Base-by-base conservation (phyloP, 2,888 invertebrate genomes). In the Drosophila buzzatii region DNA sequence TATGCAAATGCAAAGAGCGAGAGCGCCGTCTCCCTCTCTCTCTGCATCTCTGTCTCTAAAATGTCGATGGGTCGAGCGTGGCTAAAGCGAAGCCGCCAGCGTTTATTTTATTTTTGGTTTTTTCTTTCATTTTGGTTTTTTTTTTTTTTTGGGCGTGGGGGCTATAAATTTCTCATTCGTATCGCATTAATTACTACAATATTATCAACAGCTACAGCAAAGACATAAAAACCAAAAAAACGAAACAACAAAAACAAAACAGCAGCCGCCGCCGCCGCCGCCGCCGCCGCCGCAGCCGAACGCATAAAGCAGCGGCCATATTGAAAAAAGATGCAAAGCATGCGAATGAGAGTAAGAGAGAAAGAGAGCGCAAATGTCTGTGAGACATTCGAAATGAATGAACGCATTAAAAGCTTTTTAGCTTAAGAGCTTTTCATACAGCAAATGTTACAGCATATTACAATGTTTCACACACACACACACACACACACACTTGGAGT, bases 151-250 rank as follows among this genome's bases (percentile, higher is more conserved):
- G 92, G 91, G 91, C 90, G 91, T 91, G 90, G 91, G 89, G 91
- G 89, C 89, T 79, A 91, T 91, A 91, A 91, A 91, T 91, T 91
- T 91, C 87, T 82, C 87, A 90, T 89, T 89, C 91, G 89, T 89
- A 91, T 90, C 89, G 91, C 91, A 91, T 91, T 91, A 91, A 91
- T 91, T 91, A 91, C 90, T 82, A 85, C 89, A 90, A 89, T 89
- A 88, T 85, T 89, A 89, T 82, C 81, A 70, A 67, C 73, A 73
- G 70, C 76, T 65, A 73, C 72, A 83, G 72, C 68, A 70, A 62
- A 64, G 71, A 81, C 71, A 81, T 67, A 74, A 65, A 79, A 64
- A 51, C 67, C 56, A 79, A 67, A 79, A 66, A 64, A 68, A 68
- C 52, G 68, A 65, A 67, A 61, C 62, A 75, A 49, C 45, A 67